phyloP scores from a whole-genome alignment of 1,140 invertebrate species.

The Drosophila azteca region DNA sequence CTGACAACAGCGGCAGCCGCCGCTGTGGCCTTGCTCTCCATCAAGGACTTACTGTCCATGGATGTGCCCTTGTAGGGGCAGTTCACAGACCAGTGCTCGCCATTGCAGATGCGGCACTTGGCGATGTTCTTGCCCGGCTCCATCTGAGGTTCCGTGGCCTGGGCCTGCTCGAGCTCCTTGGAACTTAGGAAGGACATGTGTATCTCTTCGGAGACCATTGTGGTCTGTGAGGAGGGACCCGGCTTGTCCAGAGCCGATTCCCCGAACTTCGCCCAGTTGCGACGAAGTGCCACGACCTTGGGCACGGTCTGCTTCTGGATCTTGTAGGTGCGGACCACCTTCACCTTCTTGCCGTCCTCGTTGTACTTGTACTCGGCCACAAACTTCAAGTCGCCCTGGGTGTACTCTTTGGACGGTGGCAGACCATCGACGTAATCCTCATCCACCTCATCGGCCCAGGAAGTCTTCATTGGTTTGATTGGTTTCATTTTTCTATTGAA shows the following conservation, averaged over 20 bases:
- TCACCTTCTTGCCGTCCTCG: conserved; percentile 94
- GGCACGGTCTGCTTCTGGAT: conserved; percentile 95
- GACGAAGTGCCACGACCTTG: conserved; percentile 94
- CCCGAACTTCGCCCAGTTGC: conserved; percentile 98
- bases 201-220: conserved; percentile 97
- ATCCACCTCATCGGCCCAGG: conserved; percentile 97
- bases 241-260: conserved; percentile 94
- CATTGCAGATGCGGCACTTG: conserved; percentile 96
- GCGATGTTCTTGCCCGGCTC: conserved; percentile 87
- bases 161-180: conserved; percentile 91
- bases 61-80: conserved; percentile 98
- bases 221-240: conserved; percentile 98
- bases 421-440: conserved; percentile 90
- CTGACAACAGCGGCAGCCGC: conserved; percentile 58
- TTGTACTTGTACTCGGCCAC: conserved; percentile 96
- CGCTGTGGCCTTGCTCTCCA: conserved; percentile 72
- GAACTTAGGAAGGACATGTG: conserved; percentile 95
- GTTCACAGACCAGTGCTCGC: conserved; percentile 98
- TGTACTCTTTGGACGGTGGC: conserved; percentile 91
- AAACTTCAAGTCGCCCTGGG: conserved; percentile 94
- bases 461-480: conserved; percentile 91
- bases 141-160: conserved; percentile 89
- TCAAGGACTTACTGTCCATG: conserved; percentile 86
- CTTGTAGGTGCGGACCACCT: conserved; percentile 94
- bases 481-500: conserved; percentile 84